Conservation (phyloP, 1,140 invertebrate species). For the Teleogryllus occipitalis region DNA sequence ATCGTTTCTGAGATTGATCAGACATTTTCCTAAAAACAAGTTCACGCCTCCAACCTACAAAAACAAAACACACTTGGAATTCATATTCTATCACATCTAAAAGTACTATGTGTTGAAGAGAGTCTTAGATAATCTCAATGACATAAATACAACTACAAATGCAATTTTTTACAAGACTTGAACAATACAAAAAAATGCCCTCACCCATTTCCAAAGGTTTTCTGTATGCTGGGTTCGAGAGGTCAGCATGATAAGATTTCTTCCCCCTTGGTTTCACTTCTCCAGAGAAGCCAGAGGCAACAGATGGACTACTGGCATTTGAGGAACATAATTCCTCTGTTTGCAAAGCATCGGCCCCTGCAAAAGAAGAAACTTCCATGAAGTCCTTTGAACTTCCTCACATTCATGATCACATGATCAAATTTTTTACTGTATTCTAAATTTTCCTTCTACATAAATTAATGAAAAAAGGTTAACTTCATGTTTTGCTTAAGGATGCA, state of each 20-base stretch:
- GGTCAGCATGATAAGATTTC: neutral
- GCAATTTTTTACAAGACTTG: neutral
- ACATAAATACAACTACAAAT: neutral
- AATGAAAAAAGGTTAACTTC: no score
- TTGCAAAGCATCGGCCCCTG: neutral
- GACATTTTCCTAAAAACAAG: conserved; percentile 8
- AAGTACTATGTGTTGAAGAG: neutral
- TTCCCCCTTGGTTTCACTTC: neutral
- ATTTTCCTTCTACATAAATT: no score
- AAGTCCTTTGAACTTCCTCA: no score
- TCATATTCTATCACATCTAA: neutral
- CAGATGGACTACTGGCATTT: neutral
- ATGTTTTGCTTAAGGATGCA: no score
- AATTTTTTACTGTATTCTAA: no score
- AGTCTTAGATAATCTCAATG: no score
- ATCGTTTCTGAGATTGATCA: neutral
- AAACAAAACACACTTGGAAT: neutral
- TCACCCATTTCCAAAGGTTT: neutral
- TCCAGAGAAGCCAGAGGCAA: neutral
- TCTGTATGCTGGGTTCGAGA: neutral
- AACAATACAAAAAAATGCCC: neutral
- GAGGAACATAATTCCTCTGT: neutral
- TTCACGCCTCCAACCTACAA: conserved; percentile 19
- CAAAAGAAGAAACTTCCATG: neutral
- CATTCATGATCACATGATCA: no score